Conservation (phyloP, 2,888 invertebrate species). For the Acronicta psi region DNA sequence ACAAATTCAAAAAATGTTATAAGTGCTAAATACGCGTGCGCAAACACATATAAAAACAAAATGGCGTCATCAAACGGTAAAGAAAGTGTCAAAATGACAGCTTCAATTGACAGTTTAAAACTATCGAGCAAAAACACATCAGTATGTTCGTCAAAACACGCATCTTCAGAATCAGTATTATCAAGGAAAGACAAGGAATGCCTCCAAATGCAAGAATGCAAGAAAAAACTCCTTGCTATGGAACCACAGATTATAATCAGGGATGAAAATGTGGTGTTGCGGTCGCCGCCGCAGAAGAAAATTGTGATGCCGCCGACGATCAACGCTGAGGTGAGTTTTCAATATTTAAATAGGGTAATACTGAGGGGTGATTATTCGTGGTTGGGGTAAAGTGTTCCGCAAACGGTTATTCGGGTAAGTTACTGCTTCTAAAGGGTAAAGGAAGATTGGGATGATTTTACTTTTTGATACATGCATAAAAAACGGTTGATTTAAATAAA, state of each 20-base stretch:
- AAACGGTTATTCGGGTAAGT: conserved; percentile 15
- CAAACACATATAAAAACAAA: conserved; percentile 51
- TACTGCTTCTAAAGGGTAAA: conserved; percentile 5
- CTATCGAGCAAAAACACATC: conserved; percentile 83
- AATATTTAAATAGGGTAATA: conserved; percentile 55
- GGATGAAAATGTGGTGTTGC: conserved; percentile 83
- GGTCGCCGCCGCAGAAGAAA: conserved; percentile 86
- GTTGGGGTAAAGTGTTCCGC: conserved; percentile 7
- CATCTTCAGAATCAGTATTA: conserved; percentile 84
- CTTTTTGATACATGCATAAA: not conserved
- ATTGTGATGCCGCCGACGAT: conserved; percentile 84
- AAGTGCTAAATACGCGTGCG: not conserved
- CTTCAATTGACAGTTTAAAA: conserved; percentile 85
- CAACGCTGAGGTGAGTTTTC: conserved; percentile 80
- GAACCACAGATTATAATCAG: conserved; percentile 86
- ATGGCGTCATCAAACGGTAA: conserved; percentile 85
- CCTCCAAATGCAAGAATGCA: conserved; percentile 85
- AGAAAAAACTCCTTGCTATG: conserved; percentile 84
- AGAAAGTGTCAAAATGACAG: conserved; percentile 81
- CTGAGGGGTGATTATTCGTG: conserved; percentile 29
- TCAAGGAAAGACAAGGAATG: conserved; percentile 85
- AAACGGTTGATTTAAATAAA: no score
- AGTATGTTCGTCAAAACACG: conserved; percentile 81
- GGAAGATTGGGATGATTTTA: not conserved
- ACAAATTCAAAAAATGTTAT: not conserved